Evolutionary conservation across 2,113 vertebrate species (phyloP).

Genomic region (Lamprologus callipterus): DNA sequence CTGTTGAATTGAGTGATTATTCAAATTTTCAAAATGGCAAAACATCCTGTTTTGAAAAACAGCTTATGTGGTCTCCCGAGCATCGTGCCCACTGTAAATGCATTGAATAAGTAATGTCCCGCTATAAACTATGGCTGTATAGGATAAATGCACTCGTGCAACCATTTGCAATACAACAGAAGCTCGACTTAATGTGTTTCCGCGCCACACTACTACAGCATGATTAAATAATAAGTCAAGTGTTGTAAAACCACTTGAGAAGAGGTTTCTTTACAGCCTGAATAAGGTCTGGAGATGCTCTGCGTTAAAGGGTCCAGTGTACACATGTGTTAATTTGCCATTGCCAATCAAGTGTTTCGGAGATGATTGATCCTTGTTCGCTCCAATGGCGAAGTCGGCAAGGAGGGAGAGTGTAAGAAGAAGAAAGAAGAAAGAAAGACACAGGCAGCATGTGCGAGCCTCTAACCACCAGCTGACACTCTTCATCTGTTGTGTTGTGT

Average conservation of each 20-base stretch:
- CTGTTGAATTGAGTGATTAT: not conserved
- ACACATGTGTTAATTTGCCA: not conserved
- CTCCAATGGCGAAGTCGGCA: conserved; percentile 11
- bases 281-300: not conserved
- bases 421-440: conserved; percentile 28
- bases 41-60: not conserved
- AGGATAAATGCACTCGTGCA: conserved; percentile 2
- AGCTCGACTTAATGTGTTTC: conserved; percentile 3
- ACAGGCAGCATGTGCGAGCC: conserved; percentile 57
- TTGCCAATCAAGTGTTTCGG: conserved; percentile 35
- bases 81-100: not conserved
- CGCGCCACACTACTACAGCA: not conserved
- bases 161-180: conserved; percentile 18
- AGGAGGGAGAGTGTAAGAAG: not conserved
- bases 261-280: not conserved
- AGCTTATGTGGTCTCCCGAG: not conserved
- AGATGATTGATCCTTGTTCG: conserved; percentile 38
- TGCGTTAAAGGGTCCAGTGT: not conserved
- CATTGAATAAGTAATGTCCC: conserved; percentile 6
- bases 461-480: conserved; percentile 65
- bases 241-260: not conserved
- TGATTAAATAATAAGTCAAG: conserved; percentile 34
- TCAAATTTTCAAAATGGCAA: not conserved
- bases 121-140: not conserved
- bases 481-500: conserved; percentile 69